phyloP scores from a whole-genome alignment of 2,113 vertebrate species.

The Channa argus region DNA sequence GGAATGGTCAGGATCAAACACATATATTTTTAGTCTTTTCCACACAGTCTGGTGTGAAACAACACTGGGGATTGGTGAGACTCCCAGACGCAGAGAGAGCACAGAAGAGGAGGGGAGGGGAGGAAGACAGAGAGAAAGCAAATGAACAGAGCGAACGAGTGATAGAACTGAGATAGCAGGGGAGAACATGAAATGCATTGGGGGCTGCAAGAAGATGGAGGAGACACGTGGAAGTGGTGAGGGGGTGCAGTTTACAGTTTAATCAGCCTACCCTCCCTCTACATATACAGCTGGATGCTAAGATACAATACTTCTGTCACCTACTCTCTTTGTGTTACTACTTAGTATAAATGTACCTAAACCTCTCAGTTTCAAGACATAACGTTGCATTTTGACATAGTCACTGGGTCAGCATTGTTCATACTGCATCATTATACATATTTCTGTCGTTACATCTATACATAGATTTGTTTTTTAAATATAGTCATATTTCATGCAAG shows the following conservation, averaged over 20 bases:
- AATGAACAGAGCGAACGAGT: conserved; percentile 46
- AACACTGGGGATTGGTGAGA: conserved; percentile 73
- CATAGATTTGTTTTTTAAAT: no score
- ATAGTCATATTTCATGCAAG: no score
- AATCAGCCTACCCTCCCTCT: conserved; percentile 29
- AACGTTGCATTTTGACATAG: conserved; percentile 18
- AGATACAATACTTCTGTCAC: conserved; percentile 8
- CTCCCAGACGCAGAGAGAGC: conserved; percentile 63
- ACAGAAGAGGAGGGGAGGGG: conserved; percentile 32
- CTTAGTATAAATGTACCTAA: background rate
- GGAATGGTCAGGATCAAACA: conserved; percentile 78
- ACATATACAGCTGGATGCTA: background rate
- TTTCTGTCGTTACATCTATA: no score
- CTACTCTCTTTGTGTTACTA: background rate
- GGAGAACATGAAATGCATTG: conserved; percentile 52
- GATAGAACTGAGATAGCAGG: conserved; percentile 42
- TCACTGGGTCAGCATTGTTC: background rate
- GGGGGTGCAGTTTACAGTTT: conserved; percentile 42
- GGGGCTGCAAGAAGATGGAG: conserved; percentile 35
- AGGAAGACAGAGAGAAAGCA: conserved; percentile 30
- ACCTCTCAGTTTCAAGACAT: conserved; percentile 1
- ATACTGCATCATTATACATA: no score
- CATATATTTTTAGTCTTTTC: conserved; percentile 84
- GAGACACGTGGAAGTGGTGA: conserved; percentile 33
- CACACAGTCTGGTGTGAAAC: conserved; percentile 78